Evolutionary conservation across 2,113 vertebrate genomes (phyloP), one percentile per base, ranked within the genome.

Genomic region (Hippopotamus amphibius): DNA sequence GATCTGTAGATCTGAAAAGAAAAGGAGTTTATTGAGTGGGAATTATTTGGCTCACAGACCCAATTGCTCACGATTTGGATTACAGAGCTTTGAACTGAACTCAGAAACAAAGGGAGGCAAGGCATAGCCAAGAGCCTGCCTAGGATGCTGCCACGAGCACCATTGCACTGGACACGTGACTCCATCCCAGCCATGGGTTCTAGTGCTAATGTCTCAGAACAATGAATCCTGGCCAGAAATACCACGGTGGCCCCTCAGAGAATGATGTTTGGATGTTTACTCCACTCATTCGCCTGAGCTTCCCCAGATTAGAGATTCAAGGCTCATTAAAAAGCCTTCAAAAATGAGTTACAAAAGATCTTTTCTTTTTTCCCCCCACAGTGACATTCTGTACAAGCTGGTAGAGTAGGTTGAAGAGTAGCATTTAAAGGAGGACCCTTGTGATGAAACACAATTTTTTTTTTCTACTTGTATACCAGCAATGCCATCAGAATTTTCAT

Each of bases 401-500:
- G 87, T 43, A 19, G 48, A 84, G 48, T 68, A 65, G 48, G 8
- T 30, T 84, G 69, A 77, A 59, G 68, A 59, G 69, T 17, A 37
- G 11, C 48, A 24, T 76, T 59, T 90, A 30, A 84, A 65, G 46
- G 22, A 94, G 28, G 50, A 66, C 17, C 8, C 43, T 33, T 46
- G 69, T 30, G 30, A 90, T 41, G 33, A 69, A 63, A 63, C 46
- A 86, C 19, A 33, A 17, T 50, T 48, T 77, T n/a, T 76, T 88
- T 33, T 41, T 16, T 11, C 80, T 61, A 19, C 17, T 61, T 79
- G 88, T 63, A 48, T 33, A 8, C 19, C 41, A 57, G n/a, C 57
- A 76, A 83, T 50, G 26, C 37, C 41, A 19, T 86, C 33, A 79
- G 22, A 50, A 63, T 89, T 91, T 96, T 96, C 43, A 65, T 74